Conservation (phyloP, 1,140 invertebrate genomes). For the Tetragnatha versicolor region DNA sequence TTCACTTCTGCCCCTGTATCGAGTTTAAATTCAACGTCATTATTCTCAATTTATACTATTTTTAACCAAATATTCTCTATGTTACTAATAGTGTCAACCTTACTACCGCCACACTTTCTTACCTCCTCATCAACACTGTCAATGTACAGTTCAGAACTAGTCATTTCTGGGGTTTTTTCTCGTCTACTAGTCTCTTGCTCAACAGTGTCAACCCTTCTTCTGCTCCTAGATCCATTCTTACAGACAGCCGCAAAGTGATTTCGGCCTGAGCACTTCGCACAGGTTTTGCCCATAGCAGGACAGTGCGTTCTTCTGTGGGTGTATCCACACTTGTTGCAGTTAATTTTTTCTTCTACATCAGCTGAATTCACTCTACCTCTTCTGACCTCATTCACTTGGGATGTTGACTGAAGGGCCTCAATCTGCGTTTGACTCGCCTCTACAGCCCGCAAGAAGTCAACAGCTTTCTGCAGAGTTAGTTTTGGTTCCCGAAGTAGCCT, state of each 20-base stretch:
- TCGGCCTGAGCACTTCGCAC: constrained; percentile 3
- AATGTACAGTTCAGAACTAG: neutral
- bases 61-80: neutral
- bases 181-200: neutral
- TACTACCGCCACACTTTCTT: neutral
- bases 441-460: neutral
- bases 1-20: constrained; percentile 22
- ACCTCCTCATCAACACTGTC: too few relatives aligned
- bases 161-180: neutral
- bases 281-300: constrained; percentile 12
- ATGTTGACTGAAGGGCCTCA: neutral
- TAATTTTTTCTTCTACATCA: too few relatives aligned
- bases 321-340: neutral
- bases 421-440: constrained; percentile 7
- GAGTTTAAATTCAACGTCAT: constrained; percentile 10
- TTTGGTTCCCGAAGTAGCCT: constrained; percentile 2
- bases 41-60: neutral
- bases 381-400: neutral
- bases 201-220: too few relatives aligned
- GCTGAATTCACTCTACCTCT: too few relatives aligned
- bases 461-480: constrained; percentile 19
- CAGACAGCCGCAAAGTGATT: constrained; percentile 17
- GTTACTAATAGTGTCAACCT: neutral
- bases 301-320: neutral
- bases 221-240: too few relatives aligned